These are phyloP conservation scores for Drosophila melanica DNA, from an alignment of 1,140 invertebrate species.

Conservation along the genomic window DNA sequence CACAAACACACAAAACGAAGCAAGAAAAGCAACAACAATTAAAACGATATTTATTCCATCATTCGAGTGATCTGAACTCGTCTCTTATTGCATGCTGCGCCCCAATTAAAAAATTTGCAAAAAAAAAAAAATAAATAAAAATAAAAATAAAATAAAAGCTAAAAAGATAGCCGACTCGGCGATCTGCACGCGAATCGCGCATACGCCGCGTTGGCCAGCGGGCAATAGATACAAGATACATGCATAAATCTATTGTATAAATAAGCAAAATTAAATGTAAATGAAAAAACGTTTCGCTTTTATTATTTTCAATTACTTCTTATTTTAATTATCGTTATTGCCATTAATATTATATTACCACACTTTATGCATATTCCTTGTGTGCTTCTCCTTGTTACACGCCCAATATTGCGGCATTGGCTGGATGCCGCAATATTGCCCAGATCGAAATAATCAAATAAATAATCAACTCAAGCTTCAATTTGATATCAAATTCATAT, in stretches of 20 bases:
- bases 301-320: constrained; percentile 24
- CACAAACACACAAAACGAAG: constrained; percentile 11
- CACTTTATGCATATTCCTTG: constrained; percentile 14
- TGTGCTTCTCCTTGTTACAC: neutral
- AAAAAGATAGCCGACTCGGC: constrained; percentile 3
- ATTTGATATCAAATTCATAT: constrained; percentile 1
- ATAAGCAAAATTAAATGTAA: constrained; percentile 33
- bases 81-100: constrained; percentile 57
- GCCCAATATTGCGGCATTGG: constrained; percentile 69
- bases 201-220: constrained; percentile 33
- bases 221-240: constrained; percentile 3
- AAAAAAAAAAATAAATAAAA: constrained; percentile 29
- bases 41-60: constrained; percentile 70
- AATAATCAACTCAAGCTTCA: neutral
- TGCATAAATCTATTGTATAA: constrained; percentile 25
- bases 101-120: constrained; percentile 49
- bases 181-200: constrained; percentile 34
- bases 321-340: neutral
- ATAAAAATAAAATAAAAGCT: too few species aligned
- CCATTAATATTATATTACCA: constrained; percentile 7
- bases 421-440: constrained; percentile 77
- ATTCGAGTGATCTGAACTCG: constrained; percentile 32
- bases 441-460: constrained; percentile 13
- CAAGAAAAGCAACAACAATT: constrained; percentile 42
- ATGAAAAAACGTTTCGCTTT: constrained; percentile 22